Percentiles rank a stretch among this genome's conserved stretches.
Conservation (phyloP, 92 coral and sea anemone species). For the Heteractis magnifica region DNA sequence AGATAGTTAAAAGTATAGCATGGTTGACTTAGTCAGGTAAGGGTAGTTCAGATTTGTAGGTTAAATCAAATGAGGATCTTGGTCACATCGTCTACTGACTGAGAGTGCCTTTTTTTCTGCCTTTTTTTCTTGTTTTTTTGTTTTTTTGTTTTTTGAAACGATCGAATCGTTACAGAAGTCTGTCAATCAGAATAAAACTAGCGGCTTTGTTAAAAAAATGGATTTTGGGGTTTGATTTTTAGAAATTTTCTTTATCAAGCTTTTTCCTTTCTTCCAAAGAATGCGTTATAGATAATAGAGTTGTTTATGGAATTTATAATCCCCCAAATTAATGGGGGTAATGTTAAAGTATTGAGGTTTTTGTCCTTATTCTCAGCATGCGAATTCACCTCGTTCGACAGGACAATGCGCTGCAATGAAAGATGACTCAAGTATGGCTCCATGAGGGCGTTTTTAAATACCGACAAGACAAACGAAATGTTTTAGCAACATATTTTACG, state of each 20-base stretch:
- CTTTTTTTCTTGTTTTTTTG: too few relatives aligned
- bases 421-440: constrained; percentile 6
- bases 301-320: constrained; percentile 12
- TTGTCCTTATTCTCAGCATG: constrained; percentile 22
- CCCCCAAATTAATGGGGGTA: constrained; percentile 5
- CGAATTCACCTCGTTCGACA: background rate
- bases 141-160: background rate
- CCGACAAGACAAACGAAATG: background rate
- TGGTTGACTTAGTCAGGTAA: background rate
- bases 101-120: too few relatives aligned
- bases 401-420: constrained; percentile 20
- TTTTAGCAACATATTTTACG: too few relatives aligned
- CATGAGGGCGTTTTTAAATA: background rate
- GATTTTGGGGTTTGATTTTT: background rate
- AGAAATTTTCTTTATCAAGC: background rate
- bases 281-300: background rate
- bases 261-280: background rate
- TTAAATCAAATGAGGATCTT: background rate
- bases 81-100: background rate
- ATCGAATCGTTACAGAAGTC: background rate
- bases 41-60: background rate
- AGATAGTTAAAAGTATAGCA: background rate
- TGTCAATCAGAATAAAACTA: background rate
- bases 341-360: constrained; percentile 9
- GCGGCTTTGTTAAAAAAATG: background rate